Conservation (phyloP, 1,140 invertebrate genomes). For the Habropoda laboriosa region DNA sequence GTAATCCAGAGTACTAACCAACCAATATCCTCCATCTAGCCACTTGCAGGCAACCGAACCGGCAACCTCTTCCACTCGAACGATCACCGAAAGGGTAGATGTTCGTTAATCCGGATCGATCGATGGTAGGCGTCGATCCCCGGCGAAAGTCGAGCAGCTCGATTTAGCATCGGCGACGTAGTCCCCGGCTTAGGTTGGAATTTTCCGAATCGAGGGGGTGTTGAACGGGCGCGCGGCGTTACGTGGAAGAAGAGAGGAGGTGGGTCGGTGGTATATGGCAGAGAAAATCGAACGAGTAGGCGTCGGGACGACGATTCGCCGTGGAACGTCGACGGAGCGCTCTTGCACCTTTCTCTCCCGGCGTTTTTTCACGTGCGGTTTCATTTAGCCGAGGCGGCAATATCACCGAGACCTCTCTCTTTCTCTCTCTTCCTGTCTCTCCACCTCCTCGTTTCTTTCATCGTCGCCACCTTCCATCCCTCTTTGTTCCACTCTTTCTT, state of each 20-base stretch:
- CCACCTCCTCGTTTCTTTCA: slow-evolving; percentile 42
- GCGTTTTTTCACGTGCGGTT: slow-evolving; percentile 79
- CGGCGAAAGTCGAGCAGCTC: slow-evolving; percentile 3
- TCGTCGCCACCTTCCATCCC: slow-evolving; percentile 5
- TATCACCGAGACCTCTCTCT: slow-evolving; percentile 64
- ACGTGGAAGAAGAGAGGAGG: not conserved
- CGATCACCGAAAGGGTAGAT: not conserved
- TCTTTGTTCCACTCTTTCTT: slow-evolving; percentile 65
- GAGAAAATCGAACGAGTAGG: slow-evolving; percentile 62
- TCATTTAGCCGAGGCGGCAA: slow-evolving; percentile 75
- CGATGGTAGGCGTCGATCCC: not conserved
- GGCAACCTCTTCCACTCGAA: not conserved
- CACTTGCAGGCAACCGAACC: not conserved
- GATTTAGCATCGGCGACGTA: slow-evolving; percentile 22
- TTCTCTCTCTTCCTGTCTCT: slow-evolving; percentile 48
- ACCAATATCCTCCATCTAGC: too few relatives aligned
- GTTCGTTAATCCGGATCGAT: not conserved
- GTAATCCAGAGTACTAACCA: too few relatives aligned
- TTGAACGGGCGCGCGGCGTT: not conserved
- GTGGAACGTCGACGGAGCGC: slow-evolving; percentile 46
- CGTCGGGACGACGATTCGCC: slow-evolving; percentile 63
- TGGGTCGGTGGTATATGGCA: not conserved
- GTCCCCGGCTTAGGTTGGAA: not conserved
- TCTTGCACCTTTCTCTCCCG: slow-evolving; percentile 66
- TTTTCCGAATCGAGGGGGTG: slow-evolving; percentile 29